Evolutionary conservation across 2,888 invertebrate genomes (phyloP).

Genomic region (Mechanitis mazaeus): DNA sequence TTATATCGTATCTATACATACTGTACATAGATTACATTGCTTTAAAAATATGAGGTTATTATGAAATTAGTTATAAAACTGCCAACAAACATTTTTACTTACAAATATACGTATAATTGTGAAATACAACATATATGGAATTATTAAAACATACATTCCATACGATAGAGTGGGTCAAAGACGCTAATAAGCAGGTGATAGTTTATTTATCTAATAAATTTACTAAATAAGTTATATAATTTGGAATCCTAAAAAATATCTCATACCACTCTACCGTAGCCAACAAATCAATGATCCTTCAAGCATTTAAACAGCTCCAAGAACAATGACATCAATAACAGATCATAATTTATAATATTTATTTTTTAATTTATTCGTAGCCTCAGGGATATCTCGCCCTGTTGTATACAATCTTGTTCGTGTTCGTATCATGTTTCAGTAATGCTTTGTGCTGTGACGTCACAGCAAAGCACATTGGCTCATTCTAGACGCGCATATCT

Average conservation of each 20-base stretch:
- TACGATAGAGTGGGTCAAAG: too few relatives aligned
- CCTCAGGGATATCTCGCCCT: constrained; percentile 29
- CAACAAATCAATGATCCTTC: constrained; percentile 4
- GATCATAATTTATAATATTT: constrained; percentile 28
- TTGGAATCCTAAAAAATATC: constrained; percentile 4
- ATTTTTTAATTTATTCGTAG: constrained; percentile 39
- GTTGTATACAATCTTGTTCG: constrained; percentile 19
- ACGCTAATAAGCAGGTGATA: too few relatives aligned
- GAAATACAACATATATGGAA: too few relatives aligned
- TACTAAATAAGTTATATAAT: constrained; percentile 14
- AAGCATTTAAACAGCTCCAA: constrained; percentile 9
- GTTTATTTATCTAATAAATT: neutral
- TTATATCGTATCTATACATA: constrained; percentile 7
- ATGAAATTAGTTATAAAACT: constrained; percentile 7
- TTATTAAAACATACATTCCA: too few relatives aligned
- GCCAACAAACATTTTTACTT: constrained; percentile 7
- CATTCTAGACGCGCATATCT: constrained; percentile 70
- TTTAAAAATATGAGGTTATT: constrained; percentile 7
- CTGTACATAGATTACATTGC: constrained; percentile 14
- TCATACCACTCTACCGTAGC: constrained; percentile 13
- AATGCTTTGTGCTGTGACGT: constrained; percentile 35
- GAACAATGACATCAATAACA: constrained; percentile 19
- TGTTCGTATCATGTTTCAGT: constrained; percentile 14
- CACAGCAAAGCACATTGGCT: constrained; percentile 39
- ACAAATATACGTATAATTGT: neutral